A percentile compares a stretch with the other conserved stretches of the same genome.
Conservation (phyloP, 1,140 invertebrate genomes). For the Drosophila busckii region DNA sequence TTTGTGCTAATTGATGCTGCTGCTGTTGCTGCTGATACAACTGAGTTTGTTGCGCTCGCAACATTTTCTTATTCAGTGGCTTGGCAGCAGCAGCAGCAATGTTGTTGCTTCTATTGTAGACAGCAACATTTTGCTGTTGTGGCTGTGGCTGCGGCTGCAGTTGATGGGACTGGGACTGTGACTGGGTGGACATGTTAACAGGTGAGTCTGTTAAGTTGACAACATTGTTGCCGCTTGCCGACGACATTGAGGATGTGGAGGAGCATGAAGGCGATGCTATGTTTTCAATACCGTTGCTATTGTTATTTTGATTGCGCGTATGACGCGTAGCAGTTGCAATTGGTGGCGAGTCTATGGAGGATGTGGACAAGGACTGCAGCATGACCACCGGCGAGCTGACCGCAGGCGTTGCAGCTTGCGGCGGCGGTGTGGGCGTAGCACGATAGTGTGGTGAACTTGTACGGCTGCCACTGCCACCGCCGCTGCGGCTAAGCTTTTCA, state of each 20-base stretch:
- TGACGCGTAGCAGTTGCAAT: conserved; percentile 1
- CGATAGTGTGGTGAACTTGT: conserved; percentile 52
- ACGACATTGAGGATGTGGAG: conserved; percentile 45
- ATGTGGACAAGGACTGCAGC: conserved; percentile 57
- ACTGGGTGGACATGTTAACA: conserved; percentile 62
- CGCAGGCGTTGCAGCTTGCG: conserved; percentile 15
- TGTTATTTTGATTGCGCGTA: conserved; percentile 28
- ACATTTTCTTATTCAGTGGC: conserved; percentile 74
- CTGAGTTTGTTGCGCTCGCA: conserved; percentile 69
- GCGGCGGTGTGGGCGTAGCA: conserved; percentile 52
- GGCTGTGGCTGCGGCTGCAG: conserved; percentile 18
- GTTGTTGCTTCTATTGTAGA: conserved; percentile 10
- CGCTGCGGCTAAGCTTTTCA: conserved; percentile 46
- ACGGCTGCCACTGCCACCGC: conserved; percentile 23
- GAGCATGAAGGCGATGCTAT: conserved; percentile 50
- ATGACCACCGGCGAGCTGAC: conserved; percentile 55
- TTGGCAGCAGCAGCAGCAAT: conserved; percentile 29
- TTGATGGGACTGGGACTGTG: conserved; percentile 8
- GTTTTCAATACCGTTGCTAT: conserved; percentile 17
- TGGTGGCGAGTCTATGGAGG: conserved; percentile 52
- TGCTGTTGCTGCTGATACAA: conserved; percentile 65
- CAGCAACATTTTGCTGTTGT: conserved; percentile 17
- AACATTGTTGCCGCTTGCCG: conserved; percentile 28
- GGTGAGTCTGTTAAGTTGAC: conserved; percentile 54
- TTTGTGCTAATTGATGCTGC: conserved; percentile 38